Base-by-base conservation (phyloP, 2,797 vertebrate genomes). In the Gobionotothen gibberifrons region DNA sequence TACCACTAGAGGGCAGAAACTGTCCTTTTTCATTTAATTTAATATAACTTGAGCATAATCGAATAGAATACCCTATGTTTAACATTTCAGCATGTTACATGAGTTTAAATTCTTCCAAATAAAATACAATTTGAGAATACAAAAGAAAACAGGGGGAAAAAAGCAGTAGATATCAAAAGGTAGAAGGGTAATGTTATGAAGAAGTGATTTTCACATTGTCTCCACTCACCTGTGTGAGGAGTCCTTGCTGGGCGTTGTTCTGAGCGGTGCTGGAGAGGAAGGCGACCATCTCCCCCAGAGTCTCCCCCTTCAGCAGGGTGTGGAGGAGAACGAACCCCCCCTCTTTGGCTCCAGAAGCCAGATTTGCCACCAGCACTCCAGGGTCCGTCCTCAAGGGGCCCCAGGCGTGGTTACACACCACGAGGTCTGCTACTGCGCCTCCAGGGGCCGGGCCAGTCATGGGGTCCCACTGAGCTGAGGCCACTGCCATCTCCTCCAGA, bases 291-390 rank as follows among this genome's bases (percentile, higher is more conserved):
- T 99, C 97, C 15, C 96, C 96, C 10, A 99, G 86, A 9, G 93
- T 92, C 66, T 97, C 92, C 48, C 95, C 97, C 74, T 92, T 94
- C 36, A 98, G 94, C 76, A 98, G 89, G 0, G 95, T 94, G 88
- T 99, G 98, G 9, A 99, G 59, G 53, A 99, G 91, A 74, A 99
- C 63, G 86, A 99, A 99, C 0, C 97, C 98, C 0, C 94, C 95
- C 42, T 95, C 93, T 83, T 92, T 97, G 54, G 95, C 87, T 11
- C 94, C 91, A 8, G 96, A 96, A 5, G 81, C 87, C 90, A 99
- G 92, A 83, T 98, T 96, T 55, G 79, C 42, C 40, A 99, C 53
- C 6, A 96, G 85, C 5, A 79, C 49, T 5, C 39, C 51, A 9
- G 87, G 39, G 0, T 92, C 84, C 3, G 88, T 90, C 15, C 21